Evolutionary conservation across 2,888 invertebrate genomes (phyloP).

Genomic region (Drosophila prostipennis): DNA sequence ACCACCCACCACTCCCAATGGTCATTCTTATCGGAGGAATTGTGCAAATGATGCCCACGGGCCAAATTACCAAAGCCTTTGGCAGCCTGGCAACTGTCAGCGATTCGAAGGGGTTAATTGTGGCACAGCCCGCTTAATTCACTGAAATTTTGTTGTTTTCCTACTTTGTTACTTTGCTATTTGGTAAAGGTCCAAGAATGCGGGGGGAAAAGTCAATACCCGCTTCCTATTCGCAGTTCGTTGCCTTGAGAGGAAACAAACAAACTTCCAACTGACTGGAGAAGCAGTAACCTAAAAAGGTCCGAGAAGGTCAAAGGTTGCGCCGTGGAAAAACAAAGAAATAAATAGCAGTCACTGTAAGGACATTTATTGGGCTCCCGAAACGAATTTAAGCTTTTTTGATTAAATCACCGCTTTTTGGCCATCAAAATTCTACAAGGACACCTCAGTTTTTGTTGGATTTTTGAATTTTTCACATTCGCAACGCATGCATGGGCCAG

Average conservation of each 20-base stretch:
- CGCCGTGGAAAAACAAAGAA: slow-evolving; percentile 45
- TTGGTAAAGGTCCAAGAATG: slow-evolving; percentile 6
- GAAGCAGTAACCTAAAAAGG: slow-evolving; percentile 48
- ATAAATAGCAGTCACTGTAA: slow-evolving; percentile 17
- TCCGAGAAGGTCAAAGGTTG: slow-evolving; percentile 57
- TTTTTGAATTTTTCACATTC: slow-evolving; percentile 7
- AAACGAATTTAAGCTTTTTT: neutral
- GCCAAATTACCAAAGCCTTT: slow-evolving; percentile 29
- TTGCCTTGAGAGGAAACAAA: slow-evolving; percentile 67
- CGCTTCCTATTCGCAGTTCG: slow-evolving; percentile 59
- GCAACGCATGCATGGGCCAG: slow-evolving; percentile 9
- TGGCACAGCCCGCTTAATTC: slow-evolving; percentile 20
- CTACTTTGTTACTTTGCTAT: slow-evolving; percentile 2
- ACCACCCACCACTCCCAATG: neutral
- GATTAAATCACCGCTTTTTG: slow-evolving; percentile 8
- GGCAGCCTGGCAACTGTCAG: slow-evolving; percentile 26
- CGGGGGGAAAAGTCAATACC: slow-evolving; percentile 39
- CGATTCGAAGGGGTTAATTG: slow-evolving; percentile 35
- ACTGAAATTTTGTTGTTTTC: neutral
- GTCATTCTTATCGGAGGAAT: slow-evolving; percentile 15
- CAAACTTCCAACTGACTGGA: slow-evolving; percentile 53
- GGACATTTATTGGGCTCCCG: slow-evolving; percentile 9
- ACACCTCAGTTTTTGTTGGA: neutral
- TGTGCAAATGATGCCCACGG: slow-evolving; percentile 36
- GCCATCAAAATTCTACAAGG: neutral